Base-by-base conservation (phyloP, 1,140 invertebrate genomes). In the Idris sp. region DNA sequence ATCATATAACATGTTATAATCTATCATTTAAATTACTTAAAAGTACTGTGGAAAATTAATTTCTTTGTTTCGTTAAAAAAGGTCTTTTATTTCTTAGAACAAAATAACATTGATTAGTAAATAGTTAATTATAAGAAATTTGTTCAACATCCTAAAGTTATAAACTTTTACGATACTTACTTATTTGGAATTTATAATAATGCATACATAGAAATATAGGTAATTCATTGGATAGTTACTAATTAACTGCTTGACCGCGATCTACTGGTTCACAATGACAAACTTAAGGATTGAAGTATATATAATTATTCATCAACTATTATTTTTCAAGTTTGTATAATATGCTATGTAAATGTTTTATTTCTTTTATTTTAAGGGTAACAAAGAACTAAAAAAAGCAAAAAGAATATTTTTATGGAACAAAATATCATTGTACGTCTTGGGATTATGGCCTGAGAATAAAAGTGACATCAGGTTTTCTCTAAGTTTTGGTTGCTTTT, bases 401-500 rank as follows among this genome's bases (percentile, higher is more conserved):
- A 72, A 77, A 16, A 28, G 69, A 26, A 54, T 84, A 9, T 65
- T 83, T 9, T 72, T 19, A 4, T 84, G 80, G 81, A 84, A 82
- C 30, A 79, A 76, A 56, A 15, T 68, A 1, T 22, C 80, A 0
- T 58, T 84, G 31, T 33, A 64, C 8, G 43, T 33, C 2, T 26
- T 85, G 10, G 84, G 83, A 2, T 18, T 85, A 1, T 86, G 84
- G 83, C 83, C 84, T 0, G 35, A 44, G n/a, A 56, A 49, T 10
- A 33, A 31, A 1, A 83, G 61, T 10, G 33, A 76, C 49, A 25
- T 84, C 19, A 69, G 48, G 1, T 84, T 81, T 18, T 44, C 26
- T 5, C 8, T 84, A 0, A 78, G 31, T 16, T 82, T 81, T 8
- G 74, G 77, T 11, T 84, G 79, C 13, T 82, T 83, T 15, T 44